phyloP scores from a whole-genome alignment of 2,888 invertebrate species.

The Dolomedes plantarius region DNA sequence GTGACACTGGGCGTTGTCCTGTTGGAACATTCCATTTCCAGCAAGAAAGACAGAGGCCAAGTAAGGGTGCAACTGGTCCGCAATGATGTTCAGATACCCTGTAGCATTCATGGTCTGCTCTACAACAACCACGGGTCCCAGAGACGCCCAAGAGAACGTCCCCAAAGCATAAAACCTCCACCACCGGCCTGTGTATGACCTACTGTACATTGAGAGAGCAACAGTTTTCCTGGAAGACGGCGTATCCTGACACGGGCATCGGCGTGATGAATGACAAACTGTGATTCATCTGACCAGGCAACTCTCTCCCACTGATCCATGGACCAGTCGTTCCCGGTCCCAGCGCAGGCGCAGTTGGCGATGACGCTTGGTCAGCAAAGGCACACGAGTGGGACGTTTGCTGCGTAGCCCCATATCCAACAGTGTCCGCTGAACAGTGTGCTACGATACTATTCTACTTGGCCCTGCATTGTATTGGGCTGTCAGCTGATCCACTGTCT shows the following conservation, averaged over 20 bases:
- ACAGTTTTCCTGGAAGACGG: neutral
- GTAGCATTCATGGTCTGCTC: neutral
- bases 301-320: constrained; percentile 1
- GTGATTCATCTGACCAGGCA: neutral
- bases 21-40: neutral
- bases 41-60: too few species aligned
- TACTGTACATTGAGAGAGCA: neutral
- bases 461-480: neutral
- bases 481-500: neutral
- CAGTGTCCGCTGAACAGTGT: neutral
- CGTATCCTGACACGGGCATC: neutral
- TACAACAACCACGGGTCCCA: neutral
- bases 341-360: neutral
- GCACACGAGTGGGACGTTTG: neutral
- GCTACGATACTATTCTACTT: neutral
- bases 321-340: neutral
- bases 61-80: neutral
- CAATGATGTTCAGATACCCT: neutral
- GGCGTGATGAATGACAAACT: neutral
- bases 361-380: neutral
- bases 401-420: neutral
- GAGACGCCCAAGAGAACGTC: neutral
- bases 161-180: neutral
- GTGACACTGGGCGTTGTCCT: neutral
- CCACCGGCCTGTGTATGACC: neutral